Evolutionary conservation across 1,140 invertebrate species (phyloP).

Genomic region (Drosophila parabipectinata): DNA sequence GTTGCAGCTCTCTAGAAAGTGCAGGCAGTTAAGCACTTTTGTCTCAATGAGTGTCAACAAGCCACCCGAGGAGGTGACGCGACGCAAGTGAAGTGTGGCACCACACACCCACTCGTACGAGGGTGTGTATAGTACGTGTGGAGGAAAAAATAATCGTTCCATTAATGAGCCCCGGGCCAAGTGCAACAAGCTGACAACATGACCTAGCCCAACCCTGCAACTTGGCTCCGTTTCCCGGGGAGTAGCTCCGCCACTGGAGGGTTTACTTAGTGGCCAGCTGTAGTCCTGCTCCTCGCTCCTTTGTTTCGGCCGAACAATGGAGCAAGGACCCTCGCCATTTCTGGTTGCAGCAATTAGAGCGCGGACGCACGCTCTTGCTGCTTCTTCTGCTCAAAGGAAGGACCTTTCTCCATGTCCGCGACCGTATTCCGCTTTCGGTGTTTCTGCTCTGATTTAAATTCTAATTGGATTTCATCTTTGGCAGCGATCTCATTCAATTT

Average conservation of each 20-base stretch:
- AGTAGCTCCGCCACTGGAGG: slow-evolving; percentile 21
- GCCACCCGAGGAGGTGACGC: slow-evolving; percentile 48
- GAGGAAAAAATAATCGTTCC: slow-evolving; percentile 73
- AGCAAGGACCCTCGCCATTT: slow-evolving; percentile 10
- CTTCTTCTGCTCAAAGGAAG: slow-evolving; percentile 20
- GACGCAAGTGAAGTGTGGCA: slow-evolving; percentile 54
- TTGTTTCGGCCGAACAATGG: slow-evolving; percentile 31
- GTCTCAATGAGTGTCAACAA: slow-evolving; percentile 82
- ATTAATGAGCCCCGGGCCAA: slow-evolving; percentile 82
- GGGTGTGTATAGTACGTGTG: slow-evolving; percentile 25
- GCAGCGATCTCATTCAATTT: slow-evolving; percentile 51
- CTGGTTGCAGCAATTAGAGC: slow-evolving; percentile 48
- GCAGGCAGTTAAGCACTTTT: slow-evolving; percentile 80
- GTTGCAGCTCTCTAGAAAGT: slow-evolving; percentile 56
- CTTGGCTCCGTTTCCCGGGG: background rate
- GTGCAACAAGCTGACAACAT: slow-evolving; percentile 81
- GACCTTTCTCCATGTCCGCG: background rate
- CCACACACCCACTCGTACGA: background rate
- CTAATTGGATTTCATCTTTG: slow-evolving; percentile 75
- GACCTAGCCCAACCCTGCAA: slow-evolving; percentile 64
- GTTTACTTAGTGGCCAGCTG: slow-evolving; percentile 34
- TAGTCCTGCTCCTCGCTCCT: slow-evolving; percentile 12
- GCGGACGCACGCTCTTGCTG: slow-evolving; percentile 21
- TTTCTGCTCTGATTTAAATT: slow-evolving; percentile 44
- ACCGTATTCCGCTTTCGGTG: too few relatives aligned